Conservation (phyloP, 2,113 vertebrate species). For the Sigmodon hispidus region DNA sequence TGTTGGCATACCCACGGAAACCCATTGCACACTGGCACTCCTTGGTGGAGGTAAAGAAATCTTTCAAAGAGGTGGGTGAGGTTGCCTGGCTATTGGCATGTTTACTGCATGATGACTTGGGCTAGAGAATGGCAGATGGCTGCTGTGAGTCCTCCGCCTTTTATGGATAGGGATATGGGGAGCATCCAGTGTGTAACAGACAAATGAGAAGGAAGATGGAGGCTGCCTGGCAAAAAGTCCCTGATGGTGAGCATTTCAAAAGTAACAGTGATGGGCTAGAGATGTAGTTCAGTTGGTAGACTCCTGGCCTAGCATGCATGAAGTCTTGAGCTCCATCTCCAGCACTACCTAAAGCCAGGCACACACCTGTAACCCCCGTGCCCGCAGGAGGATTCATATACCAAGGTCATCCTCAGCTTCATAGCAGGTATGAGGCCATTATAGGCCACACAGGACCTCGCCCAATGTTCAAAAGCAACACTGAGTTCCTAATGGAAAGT, state of each 20-base stretch:
- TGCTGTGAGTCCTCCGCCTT: slow-evolving; percentile 43
- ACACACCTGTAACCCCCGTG: not conserved
- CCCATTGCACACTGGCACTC: slow-evolving; percentile 99
- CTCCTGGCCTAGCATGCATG: not conserved
- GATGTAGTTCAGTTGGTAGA: not conserved
- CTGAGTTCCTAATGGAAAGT: slow-evolving; percentile 47
- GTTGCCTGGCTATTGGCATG: slow-evolving; percentile 44
- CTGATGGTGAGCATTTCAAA: not conserved
- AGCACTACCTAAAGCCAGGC: not conserved
- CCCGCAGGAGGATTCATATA: not conserved
- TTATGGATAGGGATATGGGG: not conserved
- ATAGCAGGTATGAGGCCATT: not conserved
- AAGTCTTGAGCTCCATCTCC: not conserved
- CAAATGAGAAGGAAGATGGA: not conserved
- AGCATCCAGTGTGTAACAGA: no score
- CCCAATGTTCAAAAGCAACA: not conserved
- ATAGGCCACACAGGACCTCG: not conserved
- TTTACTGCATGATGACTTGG: slow-evolving; percentile 1
- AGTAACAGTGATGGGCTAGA: not conserved
- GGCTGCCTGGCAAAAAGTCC: not conserved
- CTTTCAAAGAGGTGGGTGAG: slow-evolving; percentile 95
- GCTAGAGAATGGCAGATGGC: slow-evolving; percentile 70
- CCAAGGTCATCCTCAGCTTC: not conserved
- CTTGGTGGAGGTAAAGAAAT: slow-evolving; percentile 96
- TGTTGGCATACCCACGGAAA: slow-evolving; percentile 97